phyloP scores from a whole-genome alignment of 2,797 vertebrate species.

The Apogon hyalosoma region DNA sequence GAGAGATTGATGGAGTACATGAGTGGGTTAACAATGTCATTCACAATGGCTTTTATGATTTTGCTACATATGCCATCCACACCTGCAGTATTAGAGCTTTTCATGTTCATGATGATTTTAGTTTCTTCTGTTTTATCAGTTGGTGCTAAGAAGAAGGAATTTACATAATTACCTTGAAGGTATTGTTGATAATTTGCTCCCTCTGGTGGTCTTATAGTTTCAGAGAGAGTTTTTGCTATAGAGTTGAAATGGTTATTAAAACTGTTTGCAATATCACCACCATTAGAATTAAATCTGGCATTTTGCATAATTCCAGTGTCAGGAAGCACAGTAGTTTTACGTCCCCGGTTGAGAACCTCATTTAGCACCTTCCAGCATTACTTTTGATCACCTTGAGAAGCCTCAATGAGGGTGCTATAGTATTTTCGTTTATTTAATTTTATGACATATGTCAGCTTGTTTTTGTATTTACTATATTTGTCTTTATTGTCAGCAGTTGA shows the following conservation, averaged over 20 bases:
- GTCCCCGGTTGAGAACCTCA: background rate
- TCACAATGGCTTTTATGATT: background rate
- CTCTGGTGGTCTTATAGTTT: background rate
- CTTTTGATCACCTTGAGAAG: background rate
- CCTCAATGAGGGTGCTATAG: background rate
- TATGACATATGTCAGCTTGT: background rate
- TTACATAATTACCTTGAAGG: conserved; percentile 1
- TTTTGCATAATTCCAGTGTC: background rate
- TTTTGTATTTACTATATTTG: too few species aligned
- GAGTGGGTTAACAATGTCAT: background rate
- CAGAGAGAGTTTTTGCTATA: background rate
- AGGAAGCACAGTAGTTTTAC: background rate
- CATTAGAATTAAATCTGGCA: background rate
- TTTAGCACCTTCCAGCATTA: too few species aligned
- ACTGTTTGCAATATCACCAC: too few species aligned
- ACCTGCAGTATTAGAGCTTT: background rate
- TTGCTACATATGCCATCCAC: conserved; percentile 7
- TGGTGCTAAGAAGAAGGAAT: background rate
- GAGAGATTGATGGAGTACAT: conserved; percentile 4
- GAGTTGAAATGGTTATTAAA: background rate
- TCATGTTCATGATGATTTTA: too few species aligned
- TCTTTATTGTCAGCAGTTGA: too few species aligned
- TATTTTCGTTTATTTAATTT: background rate
- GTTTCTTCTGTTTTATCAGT: too few species aligned
- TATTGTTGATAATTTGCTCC: background rate